Evolutionary conservation across 2,888 invertebrate species (phyloP).

Genomic region (Diloba caeruleocephala): DNA sequence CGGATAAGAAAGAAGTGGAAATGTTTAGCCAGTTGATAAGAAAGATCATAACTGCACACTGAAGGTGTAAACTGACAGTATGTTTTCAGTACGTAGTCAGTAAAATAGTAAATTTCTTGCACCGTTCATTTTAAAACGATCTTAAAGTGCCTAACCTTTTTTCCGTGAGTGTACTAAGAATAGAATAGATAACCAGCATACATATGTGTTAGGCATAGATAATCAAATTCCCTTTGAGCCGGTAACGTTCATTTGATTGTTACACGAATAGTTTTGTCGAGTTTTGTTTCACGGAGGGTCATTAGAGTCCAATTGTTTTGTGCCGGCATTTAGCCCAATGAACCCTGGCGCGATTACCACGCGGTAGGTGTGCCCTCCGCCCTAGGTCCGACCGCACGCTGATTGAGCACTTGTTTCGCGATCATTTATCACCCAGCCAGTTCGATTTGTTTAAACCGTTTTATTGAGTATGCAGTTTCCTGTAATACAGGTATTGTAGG

Average conservation of each 20-base stretch:
- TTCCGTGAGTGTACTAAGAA: too few species aligned
- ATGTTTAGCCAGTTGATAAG: too few species aligned
- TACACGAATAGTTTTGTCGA: slow-evolving; percentile 49
- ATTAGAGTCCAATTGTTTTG: slow-evolving; percentile 82
- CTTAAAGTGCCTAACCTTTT: too few species aligned
- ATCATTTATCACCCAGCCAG: slow-evolving; percentile 67
- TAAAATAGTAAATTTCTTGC: too few species aligned
- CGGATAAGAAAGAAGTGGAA: too few species aligned
- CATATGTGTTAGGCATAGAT: background rate
- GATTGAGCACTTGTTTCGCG: slow-evolving; percentile 82
- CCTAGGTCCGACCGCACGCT: slow-evolving; percentile 76
- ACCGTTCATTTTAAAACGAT: too few species aligned
- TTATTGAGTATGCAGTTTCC: slow-evolving; percentile 35
- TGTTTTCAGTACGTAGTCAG: too few species aligned
- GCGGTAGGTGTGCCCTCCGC: slow-evolving; percentile 58
- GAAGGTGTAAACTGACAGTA: too few species aligned
- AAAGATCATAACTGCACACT: too few species aligned
- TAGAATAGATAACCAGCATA: too few species aligned
- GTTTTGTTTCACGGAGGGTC: slow-evolving; percentile 56
- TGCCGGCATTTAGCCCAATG: slow-evolving; percentile 61
- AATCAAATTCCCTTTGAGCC: slow-evolving; percentile 41
- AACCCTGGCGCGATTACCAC: slow-evolving; percentile 60
- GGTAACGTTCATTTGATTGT: slow-evolving; percentile 47
- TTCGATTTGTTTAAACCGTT: slow-evolving; percentile 57
- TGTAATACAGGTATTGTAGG: slow-evolving; percentile 22